Evolutionary conservation across 2,888 invertebrate genomes (phyloP).

Genomic region (Ornithoptera priamus): DNA sequence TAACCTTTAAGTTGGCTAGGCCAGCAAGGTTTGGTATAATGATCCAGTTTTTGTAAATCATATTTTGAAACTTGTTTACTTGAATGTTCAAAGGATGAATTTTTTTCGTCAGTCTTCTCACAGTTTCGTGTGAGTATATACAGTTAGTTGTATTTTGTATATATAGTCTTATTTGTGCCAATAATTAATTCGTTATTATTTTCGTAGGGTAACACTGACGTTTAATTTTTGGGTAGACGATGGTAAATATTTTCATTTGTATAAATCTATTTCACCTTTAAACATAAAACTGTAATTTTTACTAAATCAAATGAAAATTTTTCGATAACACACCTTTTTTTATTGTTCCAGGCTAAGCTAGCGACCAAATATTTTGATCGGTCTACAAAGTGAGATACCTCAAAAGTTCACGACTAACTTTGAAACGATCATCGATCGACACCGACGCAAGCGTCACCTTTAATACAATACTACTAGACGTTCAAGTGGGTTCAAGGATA

Average conservation of each 20-base stretch:
- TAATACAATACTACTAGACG: conserved; percentile 12
- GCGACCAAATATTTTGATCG: conserved; percentile 49
- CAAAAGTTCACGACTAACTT: conserved; percentile 47
- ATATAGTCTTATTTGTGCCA: background rate
- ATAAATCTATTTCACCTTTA: too few relatives aligned
- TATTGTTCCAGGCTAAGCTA: conserved; percentile 63
- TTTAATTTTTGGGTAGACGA: too few relatives aligned
- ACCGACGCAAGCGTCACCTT: conserved; percentile 46
- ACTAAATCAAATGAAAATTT: background rate
- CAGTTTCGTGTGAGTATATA: background rate
- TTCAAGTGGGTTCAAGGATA: conserved; percentile 9
- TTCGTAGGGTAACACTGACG: background rate
- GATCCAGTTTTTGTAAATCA: background rate
- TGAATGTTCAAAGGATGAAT: background rate
- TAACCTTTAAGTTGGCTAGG: conserved; percentile 11
- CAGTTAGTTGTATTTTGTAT: background rate
- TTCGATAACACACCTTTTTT: conserved; percentile 18
- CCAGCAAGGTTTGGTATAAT: conserved; percentile 11
- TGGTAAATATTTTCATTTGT: too few relatives aligned
- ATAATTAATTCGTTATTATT: background rate
- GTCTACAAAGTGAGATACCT: conserved; percentile 45
- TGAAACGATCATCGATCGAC: conserved; percentile 38
- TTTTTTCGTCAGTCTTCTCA: conserved; percentile 4
- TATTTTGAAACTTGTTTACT: conserved; percentile 18
- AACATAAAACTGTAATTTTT: background rate